Conservation (phyloP, 2,113 vertebrate genomes). For the Corvus moneduloides region DNA sequence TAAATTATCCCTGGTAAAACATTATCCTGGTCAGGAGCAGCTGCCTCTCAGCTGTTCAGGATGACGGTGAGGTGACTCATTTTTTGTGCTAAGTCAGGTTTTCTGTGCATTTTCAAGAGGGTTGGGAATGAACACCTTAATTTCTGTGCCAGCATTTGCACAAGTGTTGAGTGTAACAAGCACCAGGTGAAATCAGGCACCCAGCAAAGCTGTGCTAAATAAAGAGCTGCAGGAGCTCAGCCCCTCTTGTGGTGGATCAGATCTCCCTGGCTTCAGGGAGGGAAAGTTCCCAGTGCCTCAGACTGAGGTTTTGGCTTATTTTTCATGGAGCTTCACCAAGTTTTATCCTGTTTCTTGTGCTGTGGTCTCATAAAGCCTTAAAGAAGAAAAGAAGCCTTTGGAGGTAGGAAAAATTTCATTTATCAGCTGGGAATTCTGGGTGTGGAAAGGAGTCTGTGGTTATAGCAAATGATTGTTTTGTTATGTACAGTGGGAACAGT, state of each 20-base stretch:
- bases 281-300: neutral
- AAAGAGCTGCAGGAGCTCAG: neutral
- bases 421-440: neutral
- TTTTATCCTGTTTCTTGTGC: neutral
- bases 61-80: fast-evolving
- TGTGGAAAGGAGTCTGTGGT: neutral
- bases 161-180: neutral
- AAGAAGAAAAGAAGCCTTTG: neutral
- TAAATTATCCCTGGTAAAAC: neutral
- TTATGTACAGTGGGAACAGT: fast-evolving
- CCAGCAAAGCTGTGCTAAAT: neutral
- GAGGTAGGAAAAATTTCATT: neutral
- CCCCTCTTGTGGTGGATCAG: neutral
- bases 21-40: neutral
- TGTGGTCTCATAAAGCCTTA: fast-evolving
- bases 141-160: neutral
- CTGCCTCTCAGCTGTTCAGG: neutral
- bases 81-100: neutral
- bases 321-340: neutral
- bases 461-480: neutral
- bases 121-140: neutral
- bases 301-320: neutral
- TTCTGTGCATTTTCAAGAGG: neutral
- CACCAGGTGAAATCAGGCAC: neutral
- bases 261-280: neutral